Percentiles rank a stretch among this genome's conserved stretches.
phyloP scores from a whole-genome alignment of 92 coral and sea anemone genomes.

The Pocillopora meandrina region DNA sequence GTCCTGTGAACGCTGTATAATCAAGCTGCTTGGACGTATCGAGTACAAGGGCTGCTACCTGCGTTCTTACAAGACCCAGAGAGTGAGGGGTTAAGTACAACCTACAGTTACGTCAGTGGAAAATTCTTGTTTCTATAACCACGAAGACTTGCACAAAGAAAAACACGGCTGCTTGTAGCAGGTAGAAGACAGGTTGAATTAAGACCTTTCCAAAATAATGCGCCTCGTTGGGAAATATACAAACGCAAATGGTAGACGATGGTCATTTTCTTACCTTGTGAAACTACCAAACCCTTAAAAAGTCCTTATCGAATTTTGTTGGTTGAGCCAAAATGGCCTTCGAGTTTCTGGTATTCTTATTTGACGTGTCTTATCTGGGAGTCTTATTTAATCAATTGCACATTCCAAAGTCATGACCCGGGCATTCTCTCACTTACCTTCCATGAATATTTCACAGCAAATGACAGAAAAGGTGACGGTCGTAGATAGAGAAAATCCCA shows the following conservation, averaged over 20 bases:
- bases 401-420: slow-evolving; percentile 82
- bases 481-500: slow-evolving; percentile 2
- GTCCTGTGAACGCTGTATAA: slow-evolving; percentile 38
- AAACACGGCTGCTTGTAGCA: slow-evolving; percentile 29
- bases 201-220: slow-evolving; percentile 14
- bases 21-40: slow-evolving; percentile 25
- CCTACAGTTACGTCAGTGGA: slow-evolving; percentile 42
- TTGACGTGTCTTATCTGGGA: slow-evolving; percentile 75
- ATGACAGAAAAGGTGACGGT: slow-evolving; percentile 24
- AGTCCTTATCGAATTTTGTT: slow-evolving; percentile 18
- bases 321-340: slow-evolving; percentile 18
- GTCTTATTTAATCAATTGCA: slow-evolving; percentile 82
- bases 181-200: slow-evolving; percentile 38
- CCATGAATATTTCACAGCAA: slow-evolving; percentile 39
- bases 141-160: slow-evolving; percentile 27
- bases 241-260: neutral
- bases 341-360: slow-evolving; percentile 31
- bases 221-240: neutral
- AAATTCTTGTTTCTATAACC: slow-evolving; percentile 22
- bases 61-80: slow-evolving; percentile 13
- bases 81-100: slow-evolving; percentile 28
- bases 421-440: slow-evolving; percentile 33
- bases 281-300: slow-evolving; percentile 36
- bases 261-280: slow-evolving; percentile 36
- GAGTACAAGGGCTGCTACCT: slow-evolving; percentile 29